Percentiles rank a stretch among this genome's conserved stretches.
phyloP scores from a whole-genome alignment of 2,888 invertebrate species.

The Xestia ashworthii region DNA sequence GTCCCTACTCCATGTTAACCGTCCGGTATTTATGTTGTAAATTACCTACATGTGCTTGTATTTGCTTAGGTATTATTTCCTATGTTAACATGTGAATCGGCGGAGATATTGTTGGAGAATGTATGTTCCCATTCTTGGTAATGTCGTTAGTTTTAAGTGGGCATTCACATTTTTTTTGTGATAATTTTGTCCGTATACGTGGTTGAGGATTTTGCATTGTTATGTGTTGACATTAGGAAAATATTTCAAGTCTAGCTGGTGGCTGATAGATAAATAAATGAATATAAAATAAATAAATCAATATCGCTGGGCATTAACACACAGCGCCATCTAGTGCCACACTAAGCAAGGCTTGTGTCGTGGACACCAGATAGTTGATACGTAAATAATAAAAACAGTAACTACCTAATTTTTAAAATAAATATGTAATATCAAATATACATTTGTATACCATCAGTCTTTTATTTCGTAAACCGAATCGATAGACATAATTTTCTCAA shows the following conservation, averaged over 20 bases:
- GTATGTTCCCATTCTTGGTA: not conserved
- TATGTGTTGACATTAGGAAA: not conserved
- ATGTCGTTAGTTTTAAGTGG: not conserved
- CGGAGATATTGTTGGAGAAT: constrained; percentile 5
- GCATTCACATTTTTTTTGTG: not conserved
- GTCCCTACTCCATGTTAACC: constrained; percentile 18
- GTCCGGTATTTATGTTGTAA: constrained; percentile 45
- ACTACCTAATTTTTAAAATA: not conserved
- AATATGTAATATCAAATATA: not conserved
- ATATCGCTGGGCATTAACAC: too few relatives aligned
- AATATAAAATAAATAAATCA: too few relatives aligned
- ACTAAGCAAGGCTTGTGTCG: too few relatives aligned
- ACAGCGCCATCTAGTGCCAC: too few relatives aligned
- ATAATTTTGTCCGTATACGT: not conserved
- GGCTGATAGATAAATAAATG: not conserved
- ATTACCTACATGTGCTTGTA: constrained; percentile 37
- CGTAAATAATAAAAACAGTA: not conserved
- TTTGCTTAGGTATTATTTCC: constrained; percentile 48
- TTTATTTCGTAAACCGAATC: not conserved
- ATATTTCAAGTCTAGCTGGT: not conserved
- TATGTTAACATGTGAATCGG: constrained; percentile 19
- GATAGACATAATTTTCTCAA: not conserved
- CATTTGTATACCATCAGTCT: not conserved
- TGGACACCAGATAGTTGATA: too few relatives aligned
- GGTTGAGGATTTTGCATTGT: not conserved